Conservation (phyloP, 2,797 vertebrate genomes). For the Pygocentrus nattereri region DNA sequence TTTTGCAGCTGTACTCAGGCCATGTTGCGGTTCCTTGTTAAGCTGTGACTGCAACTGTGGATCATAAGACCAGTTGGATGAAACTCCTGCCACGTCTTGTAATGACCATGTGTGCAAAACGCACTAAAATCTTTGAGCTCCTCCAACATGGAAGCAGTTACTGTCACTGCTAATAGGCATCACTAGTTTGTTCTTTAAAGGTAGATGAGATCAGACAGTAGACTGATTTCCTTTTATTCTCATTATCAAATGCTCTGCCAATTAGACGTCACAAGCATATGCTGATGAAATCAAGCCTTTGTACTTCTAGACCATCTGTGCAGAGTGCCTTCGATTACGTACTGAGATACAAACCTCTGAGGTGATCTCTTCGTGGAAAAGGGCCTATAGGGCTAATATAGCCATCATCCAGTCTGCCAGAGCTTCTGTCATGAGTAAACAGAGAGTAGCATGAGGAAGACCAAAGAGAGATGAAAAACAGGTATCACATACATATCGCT, state of each 20-base stretch:
- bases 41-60: slow-evolving; percentile 1
- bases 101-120: slow-evolving; percentile 20
- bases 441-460: slow-evolving; percentile 31
- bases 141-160: slow-evolving; percentile 11
- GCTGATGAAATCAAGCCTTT: slow-evolving; percentile 27
- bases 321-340: slow-evolving; percentile 47
- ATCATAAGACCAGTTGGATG: slow-evolving; percentile 3
- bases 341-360: not conserved
- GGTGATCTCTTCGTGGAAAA: not conserved
- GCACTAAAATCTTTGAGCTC: not conserved
- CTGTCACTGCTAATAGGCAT: slow-evolving; percentile 7
- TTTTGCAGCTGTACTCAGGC: not conserved
- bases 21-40: not conserved
- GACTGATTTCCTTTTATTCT: slow-evolving; percentile 4
- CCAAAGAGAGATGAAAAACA: slow-evolving; percentile 34
- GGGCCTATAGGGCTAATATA: not conserved
- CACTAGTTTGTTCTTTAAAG: not conserved
- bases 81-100: not conserved
- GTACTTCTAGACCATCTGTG: not conserved
- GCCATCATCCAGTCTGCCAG: slow-evolving; percentile 9
- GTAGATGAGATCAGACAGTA: not conserved
- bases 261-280: slow-evolving; percentile 27
- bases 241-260: not conserved
- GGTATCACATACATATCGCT: no score
- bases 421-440: slow-evolving; percentile 49